Evolutionary conservation across 1,140 invertebrate species (phyloP).

Genomic region (Apolygus lucorum): DNA sequence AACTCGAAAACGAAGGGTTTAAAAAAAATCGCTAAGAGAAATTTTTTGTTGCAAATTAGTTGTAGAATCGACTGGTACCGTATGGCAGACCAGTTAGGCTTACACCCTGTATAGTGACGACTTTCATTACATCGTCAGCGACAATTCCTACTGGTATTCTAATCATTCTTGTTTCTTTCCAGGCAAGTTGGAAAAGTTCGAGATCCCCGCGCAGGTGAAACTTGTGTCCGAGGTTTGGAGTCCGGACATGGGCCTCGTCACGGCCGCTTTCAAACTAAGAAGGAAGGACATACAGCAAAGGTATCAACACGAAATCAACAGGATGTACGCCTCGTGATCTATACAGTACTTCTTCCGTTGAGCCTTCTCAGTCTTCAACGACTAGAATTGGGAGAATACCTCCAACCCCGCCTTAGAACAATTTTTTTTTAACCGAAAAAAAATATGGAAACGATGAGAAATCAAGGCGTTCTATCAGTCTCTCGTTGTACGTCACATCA

Average conservation of each 20-base stretch:
- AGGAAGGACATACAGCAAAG: slow-evolving; percentile 88
- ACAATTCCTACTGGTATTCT: not conserved
- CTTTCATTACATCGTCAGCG: not conserved
- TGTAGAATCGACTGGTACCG: too few species aligned
- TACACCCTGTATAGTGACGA: too few species aligned
- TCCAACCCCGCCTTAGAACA: not conserved
- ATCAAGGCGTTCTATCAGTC: too few species aligned
- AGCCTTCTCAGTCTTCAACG: not conserved
- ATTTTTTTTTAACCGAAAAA: not conserved
- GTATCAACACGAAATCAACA: slow-evolving; percentile 81
- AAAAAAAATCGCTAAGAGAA: too few species aligned
- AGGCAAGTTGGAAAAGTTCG: slow-evolving; percentile 80
- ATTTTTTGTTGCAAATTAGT: too few species aligned
- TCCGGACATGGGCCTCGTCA: slow-evolving; percentile 91
- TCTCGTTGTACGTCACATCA: too few species aligned
- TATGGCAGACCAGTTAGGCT: too few species aligned
- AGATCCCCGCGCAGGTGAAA: slow-evolving; percentile 85
- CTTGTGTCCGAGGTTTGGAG: slow-evolving; percentile 88
- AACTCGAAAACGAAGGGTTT: too few species aligned
- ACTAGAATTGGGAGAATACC: not conserved
- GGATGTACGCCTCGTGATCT: slow-evolving; percentile 84
- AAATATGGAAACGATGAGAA: not conserved
- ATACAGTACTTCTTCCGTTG: slow-evolving; percentile 3
- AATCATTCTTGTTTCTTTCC: slow-evolving; percentile 29
- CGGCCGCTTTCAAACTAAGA: slow-evolving; percentile 94